Percentiles rank a stretch among this genome's conserved stretches.
Evolutionary conservation across 2,888 invertebrate genomes (phyloP).

Genomic region (Callyntrura guangdongensis): DNA sequence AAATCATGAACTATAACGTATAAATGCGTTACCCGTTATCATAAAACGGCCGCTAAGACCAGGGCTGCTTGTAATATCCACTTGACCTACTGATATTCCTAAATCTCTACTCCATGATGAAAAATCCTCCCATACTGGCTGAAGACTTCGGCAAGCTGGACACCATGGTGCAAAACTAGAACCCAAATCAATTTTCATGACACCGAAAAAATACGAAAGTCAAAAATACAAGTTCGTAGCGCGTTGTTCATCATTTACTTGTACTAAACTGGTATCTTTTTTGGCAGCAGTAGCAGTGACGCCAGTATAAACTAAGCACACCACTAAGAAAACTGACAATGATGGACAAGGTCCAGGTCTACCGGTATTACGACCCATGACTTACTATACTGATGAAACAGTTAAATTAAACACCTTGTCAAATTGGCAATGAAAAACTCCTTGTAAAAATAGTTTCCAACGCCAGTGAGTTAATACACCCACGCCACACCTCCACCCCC

Average conservation of each 20-base stretch:
- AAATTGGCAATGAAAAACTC: too few species aligned
- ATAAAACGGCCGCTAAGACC: slow-evolving; percentile 98
- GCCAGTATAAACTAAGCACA: slow-evolving; percentile 39
- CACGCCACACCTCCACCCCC: too few species aligned
- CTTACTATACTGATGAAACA: not conserved
- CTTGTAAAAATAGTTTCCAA: too few species aligned
- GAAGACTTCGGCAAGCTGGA: slow-evolving; percentile 97
- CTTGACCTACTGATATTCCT: slow-evolving; percentile 93
- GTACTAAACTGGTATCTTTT: slow-evolving; percentile 80
- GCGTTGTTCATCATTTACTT: slow-evolving; percentile 89
- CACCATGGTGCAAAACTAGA: slow-evolving; percentile 99
- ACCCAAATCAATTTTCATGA: slow-evolving; percentile 33
- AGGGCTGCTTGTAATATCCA: slow-evolving; percentile 98
- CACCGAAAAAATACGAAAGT: slow-evolving; percentile 54
- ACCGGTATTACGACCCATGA: not conserved
- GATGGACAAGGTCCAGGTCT: not conserved
- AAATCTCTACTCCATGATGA: slow-evolving; percentile 91
- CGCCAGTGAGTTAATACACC: too few species aligned
- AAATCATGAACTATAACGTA: too few species aligned
- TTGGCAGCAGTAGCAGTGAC: not conserved
- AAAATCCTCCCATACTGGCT: slow-evolving; percentile 95
- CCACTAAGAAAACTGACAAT: not conserved
- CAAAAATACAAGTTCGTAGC: not conserved
- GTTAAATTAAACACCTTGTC: too few species aligned
- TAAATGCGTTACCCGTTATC: slow-evolving; percentile 90